Evolutionary conservation across 2,113 vertebrate genomes (phyloP).

Genomic region (Tamias sibiricus): DNA sequence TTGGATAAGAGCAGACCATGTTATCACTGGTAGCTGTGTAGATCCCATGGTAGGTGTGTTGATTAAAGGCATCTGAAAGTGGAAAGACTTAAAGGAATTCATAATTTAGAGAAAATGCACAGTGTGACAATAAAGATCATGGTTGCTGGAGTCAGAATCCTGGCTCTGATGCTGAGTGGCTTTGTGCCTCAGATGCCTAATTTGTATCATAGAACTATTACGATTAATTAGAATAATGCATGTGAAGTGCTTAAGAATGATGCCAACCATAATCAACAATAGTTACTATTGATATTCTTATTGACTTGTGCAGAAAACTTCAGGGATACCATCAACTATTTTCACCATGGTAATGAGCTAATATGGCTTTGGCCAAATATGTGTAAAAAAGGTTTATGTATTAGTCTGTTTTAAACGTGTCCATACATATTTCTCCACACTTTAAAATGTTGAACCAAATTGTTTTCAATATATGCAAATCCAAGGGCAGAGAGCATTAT

Average conservation of each 20-base stretch:
- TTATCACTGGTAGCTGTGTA: not conserved
- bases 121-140: not conserved
- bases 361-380: not conserved
- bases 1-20: not conserved
- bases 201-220: not conserved
- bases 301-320: not conserved
- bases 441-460: constrained; percentile 18
- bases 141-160: not conserved
- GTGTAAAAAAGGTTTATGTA: not conserved
- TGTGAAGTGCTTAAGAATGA: not conserved
- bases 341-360: constrained; percentile 50
- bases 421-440: not conserved
- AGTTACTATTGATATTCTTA: constrained; percentile 47
- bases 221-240: not conserved
- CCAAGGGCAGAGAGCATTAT: not conserved
- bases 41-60: not conserved
- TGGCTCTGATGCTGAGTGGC: not conserved
- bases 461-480: not conserved
- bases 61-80: not conserved
- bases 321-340: not conserved
- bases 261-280: not conserved
- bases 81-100: not conserved
- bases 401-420: not conserved
- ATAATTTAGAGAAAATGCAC: not conserved
- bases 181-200: not conserved